A percentile compares a stretch with the other conserved stretches of the same genome.
phyloP scores from a whole-genome alignment of 2,797 vertebrate genomes.

The Oophaga sylvatica region DNA sequence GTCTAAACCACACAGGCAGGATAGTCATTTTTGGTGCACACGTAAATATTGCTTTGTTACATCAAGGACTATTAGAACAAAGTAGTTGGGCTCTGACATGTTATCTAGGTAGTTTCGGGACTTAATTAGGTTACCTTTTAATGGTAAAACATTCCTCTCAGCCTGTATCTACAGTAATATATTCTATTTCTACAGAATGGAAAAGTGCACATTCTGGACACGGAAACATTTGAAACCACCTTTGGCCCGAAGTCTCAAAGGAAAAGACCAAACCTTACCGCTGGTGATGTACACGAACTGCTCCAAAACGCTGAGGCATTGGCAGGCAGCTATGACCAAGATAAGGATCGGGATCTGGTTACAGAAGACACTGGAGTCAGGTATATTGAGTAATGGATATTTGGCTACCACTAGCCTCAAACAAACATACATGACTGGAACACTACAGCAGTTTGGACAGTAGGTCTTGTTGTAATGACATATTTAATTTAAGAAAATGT shows the following conservation, averaged over 20 bases:
- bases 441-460: too few relatives aligned
- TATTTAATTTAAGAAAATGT: too few relatives aligned
- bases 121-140: too few relatives aligned
- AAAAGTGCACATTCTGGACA: slow-evolving; percentile 96
- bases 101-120: too few relatives aligned
- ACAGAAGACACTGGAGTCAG: slow-evolving; percentile 90
- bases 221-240: slow-evolving; percentile 90
- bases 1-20: too few relatives aligned
- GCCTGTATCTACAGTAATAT: neutral
- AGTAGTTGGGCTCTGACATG: too few relatives aligned
- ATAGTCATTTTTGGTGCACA: too few relatives aligned
- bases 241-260: slow-evolving; percentile 96
- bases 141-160: neutral
- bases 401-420: too few relatives aligned
- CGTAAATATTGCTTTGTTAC: too few relatives aligned
- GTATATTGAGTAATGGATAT: slow-evolving; percentile 67
- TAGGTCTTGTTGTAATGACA: too few relatives aligned
- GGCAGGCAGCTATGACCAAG: slow-evolving; percentile 76
- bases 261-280: slow-evolving; percentile 88
- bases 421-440: too few relatives aligned
- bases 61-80: too few relatives aligned
- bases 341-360: slow-evolving; percentile 89
- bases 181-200: slow-evolving; percentile 78
- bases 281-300: slow-evolving; percentile 85
- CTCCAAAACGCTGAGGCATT: slow-evolving; percentile 84